Base-by-base conservation (phyloP, 2,113 vertebrate genomes). In the Meriones unguiculatus region DNA sequence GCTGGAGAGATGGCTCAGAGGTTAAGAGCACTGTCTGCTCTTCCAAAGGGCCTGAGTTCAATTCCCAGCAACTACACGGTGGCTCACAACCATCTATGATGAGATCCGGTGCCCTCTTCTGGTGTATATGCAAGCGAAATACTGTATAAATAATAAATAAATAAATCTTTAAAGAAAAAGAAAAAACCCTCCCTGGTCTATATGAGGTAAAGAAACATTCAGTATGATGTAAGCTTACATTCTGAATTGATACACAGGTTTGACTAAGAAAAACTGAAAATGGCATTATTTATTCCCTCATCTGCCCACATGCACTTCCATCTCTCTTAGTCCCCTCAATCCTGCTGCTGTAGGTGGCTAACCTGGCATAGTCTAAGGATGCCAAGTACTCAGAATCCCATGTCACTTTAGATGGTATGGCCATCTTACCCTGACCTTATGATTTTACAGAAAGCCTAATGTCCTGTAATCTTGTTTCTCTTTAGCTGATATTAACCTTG, bases 371-470 rank as follows among this genome's bases (percentile, higher is more conserved):
- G 78, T 50, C n/a, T 86, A 52, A 85, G 96, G 98, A 99, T 97
- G 97, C 94, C 96, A 98, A 97, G 97, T 97, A 91, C 98, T 98
- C 98, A 97, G 92, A 99, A 98, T 98, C 98, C 98, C 97, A 96
- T 97, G 97, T 98, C 98, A 98, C 98, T 98, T 98, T 98, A 98
- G 98, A 98, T 97, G 98, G 98, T 97, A 97, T 98, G 98, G 98
- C 99, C 99, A 99, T 99, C 98, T 99, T 99, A 99, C 97, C 98
- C 97, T 97, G 98, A 99, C 99, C 99, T 98, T 98, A 98, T 97
- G 98, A 98, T 99, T 99, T 99, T 98, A 99, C 98, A 99, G 98
- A 98, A 99, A 98, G 98, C 98, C 98, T 99, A 99, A 99, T 99
- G 99, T 99, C 99, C 98, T 98, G 98, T 99, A 99, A 99, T 99